Base-by-base conservation (phyloP, 2,113 vertebrate species). In the Mellivora capensis region DNA sequence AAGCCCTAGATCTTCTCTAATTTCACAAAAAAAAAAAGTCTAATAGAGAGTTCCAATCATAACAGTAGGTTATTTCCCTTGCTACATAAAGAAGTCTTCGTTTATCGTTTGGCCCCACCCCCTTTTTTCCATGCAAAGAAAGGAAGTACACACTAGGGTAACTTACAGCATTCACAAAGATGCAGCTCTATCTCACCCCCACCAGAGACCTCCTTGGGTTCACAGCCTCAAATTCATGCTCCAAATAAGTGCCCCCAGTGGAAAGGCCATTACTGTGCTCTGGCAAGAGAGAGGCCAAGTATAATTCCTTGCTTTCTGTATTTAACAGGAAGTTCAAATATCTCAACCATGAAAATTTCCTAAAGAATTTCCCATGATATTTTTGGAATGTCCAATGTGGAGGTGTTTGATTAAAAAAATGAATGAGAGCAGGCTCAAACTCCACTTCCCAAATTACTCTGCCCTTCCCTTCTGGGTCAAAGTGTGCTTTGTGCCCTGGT, bases 291-390 rank as follows among this genome's bases (percentile, higher is more conserved):
- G 54, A 83, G 44, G 69, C 52, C 76, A 74, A 76, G 42, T 69
- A 54, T 14, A 93, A 84, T 25, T 81, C 87, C 72, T 92, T 93
- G 62, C 29, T 91, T 57, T 42, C 83, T 93, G 57, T 77, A 54
- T 62, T 96, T 57, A 95, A 54, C 23, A 87, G 18, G 74, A 69
- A 95, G 39, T 74, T 69, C 69, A 85, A 96, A 76, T 76, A 96
- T 92, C 44, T 81, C n/a, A 71, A 61, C 54, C 39, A 42, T 34
- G 67, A 94, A 25, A 87, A 74, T 96, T 93, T 88, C 87, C 61
- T 92, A 82, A 59, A 83, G 64, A 92, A 62, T 61, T 90, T n/a
- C 20, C 37, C 67, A 61, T 57, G 52, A 82, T 95, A 47, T 52
- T 92, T 92, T 93, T 72, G 72, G 39, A 72, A 87, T 88, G 61